Conservation (phyloP, 1,140 invertebrate genomes). For the Paracyclopina nana region DNA sequence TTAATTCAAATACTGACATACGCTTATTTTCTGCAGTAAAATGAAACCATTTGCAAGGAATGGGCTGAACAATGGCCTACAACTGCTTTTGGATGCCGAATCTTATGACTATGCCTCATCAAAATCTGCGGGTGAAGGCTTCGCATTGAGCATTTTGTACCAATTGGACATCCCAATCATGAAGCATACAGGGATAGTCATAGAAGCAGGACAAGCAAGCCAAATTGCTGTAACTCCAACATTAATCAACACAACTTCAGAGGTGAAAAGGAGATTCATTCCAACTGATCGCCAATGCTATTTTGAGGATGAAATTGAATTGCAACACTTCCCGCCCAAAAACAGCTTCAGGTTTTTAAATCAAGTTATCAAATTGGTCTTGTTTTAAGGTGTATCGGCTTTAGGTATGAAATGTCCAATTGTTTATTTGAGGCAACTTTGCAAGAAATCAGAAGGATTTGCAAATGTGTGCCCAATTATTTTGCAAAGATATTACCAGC, state of each 20-base stretch:
- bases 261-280: neutral
- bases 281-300: neutral
- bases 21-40: neutral
- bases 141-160: neutral
- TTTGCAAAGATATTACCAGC: neutral
- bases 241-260: neutral
- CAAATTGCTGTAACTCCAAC: neutral
- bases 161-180: neutral
- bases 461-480: neutral
- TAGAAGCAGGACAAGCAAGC: neutral
- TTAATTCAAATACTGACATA: neutral
- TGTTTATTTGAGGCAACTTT: neutral
- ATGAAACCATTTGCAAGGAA: neutral
- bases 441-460: neutral
- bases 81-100: neutral
- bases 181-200: neutral
- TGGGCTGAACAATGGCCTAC: neutral
- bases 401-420: slow-evolving; percentile 1
- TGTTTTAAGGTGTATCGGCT: no score
- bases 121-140: neutral
- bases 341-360: no score
- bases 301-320: neutral
- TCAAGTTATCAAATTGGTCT: no score
- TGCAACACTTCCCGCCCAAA: neutral
- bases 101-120: neutral